Percentiles rank a stretch among this genome's conserved stretches.
Conservation (phyloP, 2,888 invertebrate genomes). For the Calliphora vomitoria region DNA sequence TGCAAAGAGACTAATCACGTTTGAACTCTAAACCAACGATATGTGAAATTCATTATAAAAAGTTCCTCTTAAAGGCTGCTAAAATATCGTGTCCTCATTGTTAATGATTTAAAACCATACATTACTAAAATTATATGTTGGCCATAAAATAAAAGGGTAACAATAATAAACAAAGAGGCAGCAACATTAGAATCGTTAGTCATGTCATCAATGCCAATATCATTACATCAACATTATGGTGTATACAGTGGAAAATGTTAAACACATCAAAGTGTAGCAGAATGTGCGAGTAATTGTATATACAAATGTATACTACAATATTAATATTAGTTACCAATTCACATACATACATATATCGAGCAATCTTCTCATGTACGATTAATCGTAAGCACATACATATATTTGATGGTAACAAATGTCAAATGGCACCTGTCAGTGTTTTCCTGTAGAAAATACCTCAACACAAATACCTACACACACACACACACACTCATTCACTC, state of each 20-base stretch:
- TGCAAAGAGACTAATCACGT: no score
- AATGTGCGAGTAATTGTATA: background rate
- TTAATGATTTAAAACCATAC: no score
- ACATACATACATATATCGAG: background rate
- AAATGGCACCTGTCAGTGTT: slow-evolving; percentile 71
- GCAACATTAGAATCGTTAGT: slow-evolving; percentile 36
- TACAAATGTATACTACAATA: background rate
- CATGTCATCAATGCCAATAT: slow-evolving; percentile 49
- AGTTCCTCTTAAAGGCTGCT: no score
- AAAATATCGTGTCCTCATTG: no score
- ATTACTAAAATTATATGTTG: no score
- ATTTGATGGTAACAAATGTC: slow-evolving; percentile 64
- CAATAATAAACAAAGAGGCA: background rate
- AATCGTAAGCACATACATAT: slow-evolving; percentile 41
- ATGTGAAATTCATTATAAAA: no score
- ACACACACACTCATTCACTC: background rate
- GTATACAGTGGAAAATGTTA: background rate
- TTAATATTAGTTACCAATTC: background rate
- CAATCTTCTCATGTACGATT: slow-evolving; percentile 20
- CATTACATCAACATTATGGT: slow-evolving; percentile 40
- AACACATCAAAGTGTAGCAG: background rate
- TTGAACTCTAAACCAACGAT: no score
- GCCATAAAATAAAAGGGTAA: background rate
- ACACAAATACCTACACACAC: slow-evolving; percentile 29
- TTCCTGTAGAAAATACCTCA: slow-evolving; percentile 52